A percentile compares a stretch with the other conserved stretches of the same genome.
Evolutionary conservation across 2,888 invertebrate species (phyloP).

Genomic region (Loripinus fragilis): DNA sequence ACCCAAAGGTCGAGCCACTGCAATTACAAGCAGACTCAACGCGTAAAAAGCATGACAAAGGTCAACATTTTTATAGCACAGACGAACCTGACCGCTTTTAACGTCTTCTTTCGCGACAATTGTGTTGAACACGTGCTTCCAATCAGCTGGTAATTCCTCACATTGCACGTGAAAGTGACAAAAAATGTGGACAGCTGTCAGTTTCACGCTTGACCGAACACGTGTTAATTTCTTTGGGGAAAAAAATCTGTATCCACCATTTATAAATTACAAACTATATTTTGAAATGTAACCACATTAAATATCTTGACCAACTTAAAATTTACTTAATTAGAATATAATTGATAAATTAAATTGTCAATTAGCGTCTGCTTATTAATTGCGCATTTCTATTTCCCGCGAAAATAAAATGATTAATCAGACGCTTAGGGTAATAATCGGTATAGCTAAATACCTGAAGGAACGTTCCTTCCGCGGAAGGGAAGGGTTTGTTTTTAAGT

Average conservation of each 20-base stretch:
- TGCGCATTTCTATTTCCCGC: conserved; percentile 9
- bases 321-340: background rate
- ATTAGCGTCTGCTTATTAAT: conserved; percentile 6
- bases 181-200: background rate
- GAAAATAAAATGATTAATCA: background rate
- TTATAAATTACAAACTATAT: no score
- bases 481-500: no score
- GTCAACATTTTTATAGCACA: background rate
- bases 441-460: no score
- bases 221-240: background rate
- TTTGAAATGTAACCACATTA: no score
- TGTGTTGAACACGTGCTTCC: conserved; percentile 1
- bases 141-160: conserved; percentile 15
- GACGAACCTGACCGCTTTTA: conserved; percentile 13
- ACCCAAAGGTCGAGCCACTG: no score
- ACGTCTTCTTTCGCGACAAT: background rate
- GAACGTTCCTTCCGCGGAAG: no score
- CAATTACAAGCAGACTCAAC: background rate
- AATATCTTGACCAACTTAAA: no score
- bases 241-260: background rate
- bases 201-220: background rate
- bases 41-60: background rate
- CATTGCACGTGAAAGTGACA: background rate
- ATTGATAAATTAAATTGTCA: background rate
- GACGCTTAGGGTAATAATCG: background rate